Conservation (phyloP, 2,797 vertebrate genomes). For the Menidia menidia region DNA sequence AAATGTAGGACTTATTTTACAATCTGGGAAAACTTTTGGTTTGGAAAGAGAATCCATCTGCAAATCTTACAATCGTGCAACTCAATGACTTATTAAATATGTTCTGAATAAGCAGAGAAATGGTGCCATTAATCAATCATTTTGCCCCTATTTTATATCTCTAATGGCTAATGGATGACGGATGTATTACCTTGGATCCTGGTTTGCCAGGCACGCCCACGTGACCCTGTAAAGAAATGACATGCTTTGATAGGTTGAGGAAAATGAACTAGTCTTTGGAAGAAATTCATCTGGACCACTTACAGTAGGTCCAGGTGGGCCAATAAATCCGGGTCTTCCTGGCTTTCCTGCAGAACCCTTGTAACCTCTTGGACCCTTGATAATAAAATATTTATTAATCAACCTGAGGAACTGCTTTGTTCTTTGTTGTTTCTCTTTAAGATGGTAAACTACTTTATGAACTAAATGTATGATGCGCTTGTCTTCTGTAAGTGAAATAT, state of each 20-base stretch:
- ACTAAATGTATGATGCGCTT: constrained; percentile 41
- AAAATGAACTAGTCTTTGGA: constrained; percentile 64
- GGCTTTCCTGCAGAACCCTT: constrained; percentile 84
- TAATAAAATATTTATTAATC: constrained; percentile 73
- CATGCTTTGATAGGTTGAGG: constrained; percentile 61
- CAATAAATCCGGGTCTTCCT: constrained; percentile 86
- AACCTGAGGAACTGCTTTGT: constrained; percentile 61
- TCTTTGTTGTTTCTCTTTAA: constrained; percentile 50
- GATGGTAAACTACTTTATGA: constrained; percentile 63
- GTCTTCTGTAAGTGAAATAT: constrained; percentile 36
- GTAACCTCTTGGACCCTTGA: constrained; percentile 80
- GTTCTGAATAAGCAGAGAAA: constrained; percentile 16
- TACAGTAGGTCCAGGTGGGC: constrained; percentile 81
- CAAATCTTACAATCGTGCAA: constrained; percentile 15
- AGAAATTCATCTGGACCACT: constrained; percentile 67
- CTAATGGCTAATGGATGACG: constrained; percentile 29
- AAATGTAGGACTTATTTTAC: constrained; percentile 21
- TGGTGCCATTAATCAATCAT: constrained; percentile 29
- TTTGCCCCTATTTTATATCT: constrained; percentile 31
- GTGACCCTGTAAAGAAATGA: constrained; percentile 80
- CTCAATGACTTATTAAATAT: constrained; percentile 16
- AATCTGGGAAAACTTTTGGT: constrained; percentile 26
- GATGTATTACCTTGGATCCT: constrained; percentile 80
- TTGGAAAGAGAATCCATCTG: constrained; percentile 17
- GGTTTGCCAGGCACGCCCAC: constrained; percentile 77